Conservation (phyloP, 2,113 vertebrate genomes). For the Megaceryle torquata region DNA sequence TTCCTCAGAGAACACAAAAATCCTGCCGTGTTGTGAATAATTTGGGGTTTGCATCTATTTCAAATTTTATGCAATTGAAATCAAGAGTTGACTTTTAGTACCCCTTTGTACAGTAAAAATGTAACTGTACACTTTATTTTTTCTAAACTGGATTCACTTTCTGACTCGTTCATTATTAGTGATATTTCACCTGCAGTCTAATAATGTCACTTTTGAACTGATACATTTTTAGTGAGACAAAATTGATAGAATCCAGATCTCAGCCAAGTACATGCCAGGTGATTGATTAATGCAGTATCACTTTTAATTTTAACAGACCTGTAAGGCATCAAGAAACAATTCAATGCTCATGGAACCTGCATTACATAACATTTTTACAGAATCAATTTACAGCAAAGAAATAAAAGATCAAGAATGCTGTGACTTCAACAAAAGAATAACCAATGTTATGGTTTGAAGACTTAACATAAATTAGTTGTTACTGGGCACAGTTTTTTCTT, state of each 20-base stretch:
- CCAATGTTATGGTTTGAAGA: background rate
- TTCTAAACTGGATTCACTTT: background rate
- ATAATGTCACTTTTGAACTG: background rate
- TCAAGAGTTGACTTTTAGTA: background rate
- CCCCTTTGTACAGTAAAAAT: background rate
- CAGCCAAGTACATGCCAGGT: background rate
- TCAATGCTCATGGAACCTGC: background rate
- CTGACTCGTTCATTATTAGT: background rate
- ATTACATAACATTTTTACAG: background rate
- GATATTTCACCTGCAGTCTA: background rate
- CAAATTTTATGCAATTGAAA: background rate
- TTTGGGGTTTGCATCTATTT: background rate
- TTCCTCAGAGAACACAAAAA: background rate
- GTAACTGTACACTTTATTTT: background rate
- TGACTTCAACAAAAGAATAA: background rate
- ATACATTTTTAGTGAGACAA: background rate
- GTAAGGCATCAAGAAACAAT: background rate
- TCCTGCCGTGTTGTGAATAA: background rate
- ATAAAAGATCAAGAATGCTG: background rate
- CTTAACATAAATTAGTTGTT: background rate
- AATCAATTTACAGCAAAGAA: background rate
- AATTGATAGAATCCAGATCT: background rate
- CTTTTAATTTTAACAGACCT: background rate
- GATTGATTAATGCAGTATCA: background rate
- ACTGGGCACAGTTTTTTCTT: background rate